These are phyloP conservation scores for Hafferia zeledoni DNA, from an alignment of 2,797 vertebrate species.

Conservation along the genomic window DNA sequence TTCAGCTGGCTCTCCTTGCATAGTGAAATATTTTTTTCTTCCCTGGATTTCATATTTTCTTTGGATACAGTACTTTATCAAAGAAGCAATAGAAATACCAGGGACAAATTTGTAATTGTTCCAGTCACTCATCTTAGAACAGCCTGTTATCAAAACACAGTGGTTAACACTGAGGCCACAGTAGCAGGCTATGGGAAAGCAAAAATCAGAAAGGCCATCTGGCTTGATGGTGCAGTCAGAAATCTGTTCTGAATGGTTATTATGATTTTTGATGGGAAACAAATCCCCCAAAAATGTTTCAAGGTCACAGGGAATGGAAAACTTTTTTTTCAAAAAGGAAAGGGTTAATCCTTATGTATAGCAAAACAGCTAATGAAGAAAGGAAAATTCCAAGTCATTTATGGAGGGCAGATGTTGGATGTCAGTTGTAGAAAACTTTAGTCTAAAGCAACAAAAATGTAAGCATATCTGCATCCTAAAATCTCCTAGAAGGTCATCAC, in stretches of 20 bases:
- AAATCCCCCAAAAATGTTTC: background rate
- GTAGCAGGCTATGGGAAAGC: background rate
- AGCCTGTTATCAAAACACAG: background rate
- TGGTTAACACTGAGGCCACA: background rate
- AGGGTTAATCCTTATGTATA: fast-evolving
- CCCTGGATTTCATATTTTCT: background rate
- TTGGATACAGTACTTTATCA: background rate
- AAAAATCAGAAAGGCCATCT: background rate
- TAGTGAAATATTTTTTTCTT: background rate
- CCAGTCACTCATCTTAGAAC: background rate
- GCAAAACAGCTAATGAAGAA: background rate
- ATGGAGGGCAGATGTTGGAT: background rate
- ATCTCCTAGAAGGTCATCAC: background rate
- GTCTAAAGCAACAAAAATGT: background rate
- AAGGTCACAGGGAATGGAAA: background rate
- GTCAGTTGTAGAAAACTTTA: background rate
- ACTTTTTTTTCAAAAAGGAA: background rate
- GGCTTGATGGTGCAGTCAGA: background rate
- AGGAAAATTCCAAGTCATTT: background rate
- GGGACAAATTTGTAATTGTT: background rate
- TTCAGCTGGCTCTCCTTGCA: background rate
- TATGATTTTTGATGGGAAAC: background rate
- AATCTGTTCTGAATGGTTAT: background rate
- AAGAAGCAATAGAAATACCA: background rate
- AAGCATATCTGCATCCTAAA: background rate